These are phyloP conservation scores for Axinella damicornis DNA, from an alignment of 37 sponge, comb jelly and placozoan species.

Conservation along the genomic window DNA sequence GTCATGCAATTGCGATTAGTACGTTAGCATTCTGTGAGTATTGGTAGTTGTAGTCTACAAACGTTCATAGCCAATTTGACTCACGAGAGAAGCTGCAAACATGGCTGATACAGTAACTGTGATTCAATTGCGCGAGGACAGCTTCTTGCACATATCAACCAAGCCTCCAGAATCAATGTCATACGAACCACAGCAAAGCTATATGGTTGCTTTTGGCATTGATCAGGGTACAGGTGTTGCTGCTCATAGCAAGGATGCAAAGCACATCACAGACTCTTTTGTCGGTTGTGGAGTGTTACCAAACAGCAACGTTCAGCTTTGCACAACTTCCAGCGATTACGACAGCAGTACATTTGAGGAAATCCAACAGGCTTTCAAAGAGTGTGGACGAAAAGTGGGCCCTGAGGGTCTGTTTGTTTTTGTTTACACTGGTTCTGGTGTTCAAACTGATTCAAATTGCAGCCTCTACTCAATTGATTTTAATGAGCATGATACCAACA, in stretches of 20 bases:
- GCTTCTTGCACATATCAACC: neutral
- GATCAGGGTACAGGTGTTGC: slow-evolving; percentile 7
- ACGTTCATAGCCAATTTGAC: too few relatives aligned
- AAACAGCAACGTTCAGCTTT: neutral
- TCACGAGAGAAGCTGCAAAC: too few relatives aligned
- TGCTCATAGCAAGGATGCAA: too few relatives aligned
- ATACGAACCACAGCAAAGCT: slow-evolving; percentile 60
- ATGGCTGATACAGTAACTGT: too few relatives aligned
- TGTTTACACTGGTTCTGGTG: slow-evolving; percentile 56
- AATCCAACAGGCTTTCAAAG: slow-evolving; percentile 19
- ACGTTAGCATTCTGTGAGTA: too few relatives aligned
- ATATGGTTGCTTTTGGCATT: slow-evolving; percentile 50
- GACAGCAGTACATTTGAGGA: slow-evolving; percentile 29
- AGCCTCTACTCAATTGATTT: slow-evolving; percentile 37
- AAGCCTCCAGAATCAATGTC: neutral
- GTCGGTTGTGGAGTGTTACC: slow-evolving; percentile 4
- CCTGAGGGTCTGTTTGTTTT: slow-evolving; percentile 54
- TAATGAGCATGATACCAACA: neutral
- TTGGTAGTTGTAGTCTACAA: too few relatives aligned
- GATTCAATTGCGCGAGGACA: too few relatives aligned
- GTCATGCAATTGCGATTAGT: too few relatives aligned
- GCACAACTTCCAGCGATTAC: neutral
- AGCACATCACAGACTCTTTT: too few relatives aligned
- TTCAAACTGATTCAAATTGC: neutral
- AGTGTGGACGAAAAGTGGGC: slow-evolving; percentile 33